Conservation (phyloP, 2,888 invertebrate genomes). For the Camponotus fellah region DNA sequence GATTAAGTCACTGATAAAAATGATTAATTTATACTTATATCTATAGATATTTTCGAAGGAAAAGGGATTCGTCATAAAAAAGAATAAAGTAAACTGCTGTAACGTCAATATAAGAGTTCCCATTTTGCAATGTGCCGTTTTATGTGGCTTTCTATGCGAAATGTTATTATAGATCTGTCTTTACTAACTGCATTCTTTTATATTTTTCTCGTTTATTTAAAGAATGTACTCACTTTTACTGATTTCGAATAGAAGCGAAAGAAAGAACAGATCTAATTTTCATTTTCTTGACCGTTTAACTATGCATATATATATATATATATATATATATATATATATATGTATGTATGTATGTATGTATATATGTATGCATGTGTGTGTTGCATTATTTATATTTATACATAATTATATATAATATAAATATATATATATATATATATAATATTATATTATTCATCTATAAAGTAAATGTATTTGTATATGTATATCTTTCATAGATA, state of each 20-base stretch:
- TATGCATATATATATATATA: no score
- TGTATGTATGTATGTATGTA: background rate
- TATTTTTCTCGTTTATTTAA: background rate
- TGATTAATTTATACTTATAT: background rate
- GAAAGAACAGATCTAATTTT: slow-evolving; percentile 25
- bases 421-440: background rate
- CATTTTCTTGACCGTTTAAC: background rate
- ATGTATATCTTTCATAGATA: background rate
- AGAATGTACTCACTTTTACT: background rate
- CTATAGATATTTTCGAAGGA: background rate
- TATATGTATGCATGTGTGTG: background rate
- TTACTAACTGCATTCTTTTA: background rate
- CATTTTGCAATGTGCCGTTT: background rate
- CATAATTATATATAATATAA: no score
- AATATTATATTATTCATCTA: no score
- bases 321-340: background rate
- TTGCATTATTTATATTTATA: no score
- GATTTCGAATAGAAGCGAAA: background rate
- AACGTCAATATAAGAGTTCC: background rate
- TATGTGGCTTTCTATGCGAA: background rate
- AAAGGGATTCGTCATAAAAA: background rate
- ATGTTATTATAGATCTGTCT: background rate
- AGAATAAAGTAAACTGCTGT: background rate
- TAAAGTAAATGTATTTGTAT: no score
- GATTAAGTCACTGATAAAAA: background rate